Percentiles rank a stretch among this genome's conserved stretches.
These are phyloP conservation scores for Corythaeola cristata DNA, from an alignment of 2,113 vertebrate species.

Conservation along the genomic window DNA sequence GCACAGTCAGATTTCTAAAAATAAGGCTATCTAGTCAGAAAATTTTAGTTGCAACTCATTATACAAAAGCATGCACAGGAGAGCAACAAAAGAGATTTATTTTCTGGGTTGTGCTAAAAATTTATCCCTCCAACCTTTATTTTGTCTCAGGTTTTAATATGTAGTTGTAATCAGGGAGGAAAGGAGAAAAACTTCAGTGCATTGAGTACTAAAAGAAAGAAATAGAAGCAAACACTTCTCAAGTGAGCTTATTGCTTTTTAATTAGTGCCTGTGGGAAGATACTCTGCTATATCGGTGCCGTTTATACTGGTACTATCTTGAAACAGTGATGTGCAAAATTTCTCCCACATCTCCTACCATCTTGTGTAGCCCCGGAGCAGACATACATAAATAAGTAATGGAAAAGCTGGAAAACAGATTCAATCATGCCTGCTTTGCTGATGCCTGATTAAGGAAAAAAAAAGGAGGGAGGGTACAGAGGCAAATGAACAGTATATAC, in stretches of 20 bases:
- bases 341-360: conserved; percentile 29
- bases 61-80: background rate
- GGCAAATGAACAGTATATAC: background rate
- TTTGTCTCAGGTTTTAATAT: conserved; percentile 32
- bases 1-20: background rate
- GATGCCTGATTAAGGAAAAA: background rate
- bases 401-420: conserved; percentile 1
- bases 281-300: conserved; percentile 5
- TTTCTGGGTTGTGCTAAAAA: background rate
- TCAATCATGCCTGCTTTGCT: conserved; percentile 39
- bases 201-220: background rate
- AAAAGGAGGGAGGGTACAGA: background rate
- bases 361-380: conserved; percentile 43
- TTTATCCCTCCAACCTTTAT: background rate
- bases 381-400: conserved; percentile 63
- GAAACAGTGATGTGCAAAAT: conserved; percentile 59
- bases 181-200: conserved; percentile 1
- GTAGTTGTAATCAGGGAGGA: conserved; percentile 1
- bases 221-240: background rate
- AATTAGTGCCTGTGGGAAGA: conserved; percentile 74
- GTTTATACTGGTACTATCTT: conserved; percentile 34
- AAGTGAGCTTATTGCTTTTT: conserved; percentile 58
- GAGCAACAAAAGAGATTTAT: background rate
- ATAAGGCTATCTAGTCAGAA: background rate
- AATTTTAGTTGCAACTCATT: background rate